Percentiles rank a stretch among this genome's conserved stretches.
These are phyloP conservation scores for Vollenhovia emeryi DNA, from an alignment of 1,140 invertebrate genomes.

Conservation along the genomic window DNA sequence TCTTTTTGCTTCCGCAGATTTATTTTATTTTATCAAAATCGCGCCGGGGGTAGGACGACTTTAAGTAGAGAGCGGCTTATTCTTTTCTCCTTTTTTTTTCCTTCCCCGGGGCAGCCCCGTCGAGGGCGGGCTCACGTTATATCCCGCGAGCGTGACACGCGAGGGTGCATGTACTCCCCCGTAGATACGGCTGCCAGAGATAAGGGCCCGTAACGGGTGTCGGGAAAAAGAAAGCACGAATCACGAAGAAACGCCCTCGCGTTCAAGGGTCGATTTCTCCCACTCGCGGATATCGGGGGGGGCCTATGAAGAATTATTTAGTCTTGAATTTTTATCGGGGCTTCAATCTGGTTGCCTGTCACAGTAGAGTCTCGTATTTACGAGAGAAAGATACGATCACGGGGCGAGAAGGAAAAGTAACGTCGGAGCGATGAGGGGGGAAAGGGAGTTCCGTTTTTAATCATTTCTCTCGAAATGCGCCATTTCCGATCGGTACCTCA, in stretches of 20 bases:
- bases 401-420: not conserved
- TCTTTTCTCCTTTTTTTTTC: not conserved
- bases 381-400: not conserved
- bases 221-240: constrained; percentile 58
- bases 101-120: not conserved
- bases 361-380: not conserved
- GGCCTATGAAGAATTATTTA: constrained; percentile 1
- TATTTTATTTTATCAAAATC: constrained; percentile 1
- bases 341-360: not conserved
- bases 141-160: constrained; percentile 60
- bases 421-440: not conserved
- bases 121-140: constrained; percentile 22
- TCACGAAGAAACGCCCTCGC: constrained; percentile 26
- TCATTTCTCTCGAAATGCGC: not conserved
- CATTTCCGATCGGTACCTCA: not conserved
- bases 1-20: not conserved
- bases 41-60: not conserved
- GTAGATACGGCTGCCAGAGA: constrained; percentile 62
- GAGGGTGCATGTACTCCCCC: constrained; percentile 66
- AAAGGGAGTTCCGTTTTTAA: not conserved
- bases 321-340: not conserved
- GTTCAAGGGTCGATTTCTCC: constrained; percentile 11
- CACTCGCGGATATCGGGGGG: not conserved
- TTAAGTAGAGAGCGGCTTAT: not conserved
- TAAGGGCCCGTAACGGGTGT: constrained; percentile 60